Evolutionary conservation across 2,797 vertebrate genomes (phyloP).

Genomic region (Esox lucius): DNA sequence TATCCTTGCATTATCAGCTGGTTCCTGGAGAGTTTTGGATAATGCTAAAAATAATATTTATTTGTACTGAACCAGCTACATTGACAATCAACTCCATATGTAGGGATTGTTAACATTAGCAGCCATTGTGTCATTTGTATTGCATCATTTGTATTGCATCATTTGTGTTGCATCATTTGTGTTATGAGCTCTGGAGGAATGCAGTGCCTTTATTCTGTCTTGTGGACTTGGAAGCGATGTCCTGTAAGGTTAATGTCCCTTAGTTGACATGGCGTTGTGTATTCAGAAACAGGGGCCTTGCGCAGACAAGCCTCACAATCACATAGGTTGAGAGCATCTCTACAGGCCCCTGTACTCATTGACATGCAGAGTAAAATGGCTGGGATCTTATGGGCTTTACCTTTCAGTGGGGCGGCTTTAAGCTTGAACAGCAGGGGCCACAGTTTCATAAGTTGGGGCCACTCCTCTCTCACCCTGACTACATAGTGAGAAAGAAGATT

Average conservation of each 20-base stretch:
- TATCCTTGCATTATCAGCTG: background rate
- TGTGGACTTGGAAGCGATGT: too few relatives aligned
- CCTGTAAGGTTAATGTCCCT: too few relatives aligned
- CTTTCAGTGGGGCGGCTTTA: background rate
- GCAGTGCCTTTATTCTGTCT: too few relatives aligned
- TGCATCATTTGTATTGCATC: background rate
- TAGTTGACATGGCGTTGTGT: background rate
- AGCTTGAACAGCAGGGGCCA: slow-evolving; percentile 6
- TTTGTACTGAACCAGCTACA: background rate
- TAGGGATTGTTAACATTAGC: background rate
- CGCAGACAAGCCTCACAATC: background rate
- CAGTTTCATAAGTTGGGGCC: background rate
- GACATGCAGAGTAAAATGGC: background rate
- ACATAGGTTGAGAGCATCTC: background rate
- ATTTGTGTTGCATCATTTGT: background rate
- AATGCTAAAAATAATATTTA: background rate
- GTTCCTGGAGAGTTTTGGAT: background rate
- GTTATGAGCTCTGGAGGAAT: background rate
- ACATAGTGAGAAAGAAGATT: slow-evolving; percentile 1
- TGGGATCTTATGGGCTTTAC: background rate
- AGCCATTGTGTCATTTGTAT: background rate
- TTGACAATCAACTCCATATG: background rate
- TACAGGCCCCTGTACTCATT: background rate
- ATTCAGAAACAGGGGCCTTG: too few relatives aligned
- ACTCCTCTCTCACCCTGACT: background rate